Evolutionary conservation across 2,113 vertebrate species (phyloP), one percentile per base, ranked within the genome.

Genomic region (Morphnarchus princeps): DNA sequence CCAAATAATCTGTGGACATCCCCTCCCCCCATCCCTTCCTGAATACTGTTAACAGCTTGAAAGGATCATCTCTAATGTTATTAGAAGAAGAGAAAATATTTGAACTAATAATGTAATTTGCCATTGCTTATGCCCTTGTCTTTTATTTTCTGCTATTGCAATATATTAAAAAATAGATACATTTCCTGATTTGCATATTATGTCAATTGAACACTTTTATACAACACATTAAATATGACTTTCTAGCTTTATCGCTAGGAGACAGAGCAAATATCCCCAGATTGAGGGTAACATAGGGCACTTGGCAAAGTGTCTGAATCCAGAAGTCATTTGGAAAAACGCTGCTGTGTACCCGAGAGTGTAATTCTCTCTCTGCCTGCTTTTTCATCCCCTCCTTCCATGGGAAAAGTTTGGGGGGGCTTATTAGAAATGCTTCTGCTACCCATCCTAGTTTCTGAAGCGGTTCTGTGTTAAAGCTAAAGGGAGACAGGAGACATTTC

Each of bases 181-280:
- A 28, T 34, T 89, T 79, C 36, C 18, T 32, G 57, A 87, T 92
- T 89, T 94, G 61, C 47, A 61, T 84, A 45, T 49, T 47, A 45
- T 69, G 40, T 54, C 87, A 91, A 36, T 38, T 69, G 66, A 81
- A 28, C 15, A 24, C 58, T 94, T 82, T 77, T 21, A 67, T 49
- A 21, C 6, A 31, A 10, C 16, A 9, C 28, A 65, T 55, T 82
- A 72, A 89, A 73, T 85, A 29, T 21, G 5, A 49, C 40, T 79
- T 19, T 78, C 43, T 59, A 58, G 55, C 69, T 92, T 94, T 90
- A 88, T 87, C 54, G 85, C 62, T 62, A 45, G 63, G 62, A 94
- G 49, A 24, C 74, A 95, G 81, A 90, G 66, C 29, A 93, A 91
- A 70, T 62, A 85, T 58, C 12, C 54, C 38, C 58, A 91, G 59